These are phyloP conservation scores for Syrphus vitripennis DNA, from an alignment of 2,888 invertebrate species.

Conservation along the genomic window DNA sequence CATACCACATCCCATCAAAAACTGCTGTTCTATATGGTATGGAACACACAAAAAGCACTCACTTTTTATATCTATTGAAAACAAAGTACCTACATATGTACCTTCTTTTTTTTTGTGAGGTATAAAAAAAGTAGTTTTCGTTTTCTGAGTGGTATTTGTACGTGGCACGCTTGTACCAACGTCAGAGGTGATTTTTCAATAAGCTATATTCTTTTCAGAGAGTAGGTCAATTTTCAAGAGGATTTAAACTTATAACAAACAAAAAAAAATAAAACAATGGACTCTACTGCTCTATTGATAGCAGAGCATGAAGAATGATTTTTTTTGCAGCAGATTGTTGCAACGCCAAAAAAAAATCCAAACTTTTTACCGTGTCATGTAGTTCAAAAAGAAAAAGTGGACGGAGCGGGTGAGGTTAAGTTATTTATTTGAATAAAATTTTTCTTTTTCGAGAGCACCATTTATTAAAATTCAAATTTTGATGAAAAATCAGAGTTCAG, in stretches of 20 bases:
- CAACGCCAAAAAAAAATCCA: not conserved
- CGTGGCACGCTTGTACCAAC: too few species aligned
- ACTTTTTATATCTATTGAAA: not conserved
- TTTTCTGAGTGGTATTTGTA: not conserved
- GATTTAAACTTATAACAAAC: not conserved
- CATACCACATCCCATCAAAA: not conserved
- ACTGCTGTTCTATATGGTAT: not conserved
- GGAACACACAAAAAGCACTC: not conserved
- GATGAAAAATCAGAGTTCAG: not conserved
- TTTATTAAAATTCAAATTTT: not conserved
- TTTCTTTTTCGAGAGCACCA: not conserved
- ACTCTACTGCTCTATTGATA: not conserved
- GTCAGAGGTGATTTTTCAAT: not conserved
- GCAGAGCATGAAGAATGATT: not conserved
- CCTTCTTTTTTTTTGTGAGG: not conserved
- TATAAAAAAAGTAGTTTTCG: not conserved
- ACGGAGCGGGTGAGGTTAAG: too few species aligned
- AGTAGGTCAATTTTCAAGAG: slow-evolving; percentile 1
- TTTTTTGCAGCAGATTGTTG: not conserved
- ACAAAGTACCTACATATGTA: too few species aligned
- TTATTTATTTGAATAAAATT: not conserved
- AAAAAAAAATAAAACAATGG: not conserved
- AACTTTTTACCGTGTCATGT: not conserved
- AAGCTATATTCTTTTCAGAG: not conserved
- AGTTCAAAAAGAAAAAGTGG: not conserved